Conservation (phyloP, 2,113 vertebrate species). For the Setophaga petechia region DNA sequence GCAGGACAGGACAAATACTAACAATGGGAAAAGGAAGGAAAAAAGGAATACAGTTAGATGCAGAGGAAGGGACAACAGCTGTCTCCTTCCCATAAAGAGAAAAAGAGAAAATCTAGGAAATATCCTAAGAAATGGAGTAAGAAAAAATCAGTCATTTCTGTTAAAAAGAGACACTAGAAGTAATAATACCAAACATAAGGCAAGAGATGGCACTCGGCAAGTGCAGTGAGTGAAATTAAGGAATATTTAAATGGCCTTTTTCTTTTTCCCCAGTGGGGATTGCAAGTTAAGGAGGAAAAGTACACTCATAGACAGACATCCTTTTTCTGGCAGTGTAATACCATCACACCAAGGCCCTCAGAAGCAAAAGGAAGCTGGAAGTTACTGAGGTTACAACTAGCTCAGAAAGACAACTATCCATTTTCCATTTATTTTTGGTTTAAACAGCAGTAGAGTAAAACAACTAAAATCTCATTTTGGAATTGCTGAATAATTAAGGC, state of each 20-base stretch:
- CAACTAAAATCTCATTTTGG: not conserved
- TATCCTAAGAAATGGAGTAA: not conserved
- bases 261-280: rapidly evolving
- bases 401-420: not conserved
- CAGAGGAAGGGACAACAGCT: not conserved
- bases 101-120: not conserved
- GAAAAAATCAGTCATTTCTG: not conserved
- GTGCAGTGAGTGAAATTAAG: not conserved
- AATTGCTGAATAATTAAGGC: not conserved
- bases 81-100: not conserved
- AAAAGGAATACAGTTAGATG: not conserved
- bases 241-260: not conserved
- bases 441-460: not conserved
- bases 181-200: not conserved
- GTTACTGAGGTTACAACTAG: not conserved
- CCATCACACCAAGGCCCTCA: not conserved
- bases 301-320: rapidly evolving
- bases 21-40: conserved; percentile 28
- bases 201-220: not conserved
- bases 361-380: not conserved
- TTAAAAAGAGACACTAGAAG: not conserved
- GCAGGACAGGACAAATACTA: not conserved
- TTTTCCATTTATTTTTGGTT: not conserved
- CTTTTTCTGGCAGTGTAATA: not conserved
- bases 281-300: not conserved